Evolutionary conservation across 2,113 vertebrate species (phyloP).

Genomic region (Poeciliopsis turrubarensis): DNA sequence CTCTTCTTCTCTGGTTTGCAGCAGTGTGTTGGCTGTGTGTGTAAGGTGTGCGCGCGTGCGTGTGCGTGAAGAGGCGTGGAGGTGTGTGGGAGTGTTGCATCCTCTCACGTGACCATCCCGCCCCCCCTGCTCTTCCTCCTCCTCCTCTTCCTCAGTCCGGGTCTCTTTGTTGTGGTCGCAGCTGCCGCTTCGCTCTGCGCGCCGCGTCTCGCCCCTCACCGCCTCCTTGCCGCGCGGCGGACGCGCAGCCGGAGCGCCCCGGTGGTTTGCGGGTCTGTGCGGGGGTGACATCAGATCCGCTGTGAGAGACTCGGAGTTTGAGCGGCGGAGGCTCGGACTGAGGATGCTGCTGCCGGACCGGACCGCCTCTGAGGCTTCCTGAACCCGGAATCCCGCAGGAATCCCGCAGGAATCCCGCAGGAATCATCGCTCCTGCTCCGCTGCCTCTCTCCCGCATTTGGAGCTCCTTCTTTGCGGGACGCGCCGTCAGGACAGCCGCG

Average conservation of each 20-base stretch:
- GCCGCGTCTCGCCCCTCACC: constrained; percentile 25
- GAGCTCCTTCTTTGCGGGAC: constrained; percentile 18
- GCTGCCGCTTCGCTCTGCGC: constrained; percentile 46
- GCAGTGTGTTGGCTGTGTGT: not conserved
- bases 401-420: constrained; percentile 7
- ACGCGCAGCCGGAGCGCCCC: constrained; percentile 1
- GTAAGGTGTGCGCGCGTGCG: not conserved
- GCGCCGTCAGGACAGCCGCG: constrained; percentile 13
- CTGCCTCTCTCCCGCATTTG: not conserved
- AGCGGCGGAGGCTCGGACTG: constrained; percentile 22
- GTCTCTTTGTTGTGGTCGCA: constrained; percentile 76
- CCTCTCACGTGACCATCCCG: constrained; percentile 67
- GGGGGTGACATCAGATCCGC: not conserved
- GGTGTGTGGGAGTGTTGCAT: constrained; percentile 49
- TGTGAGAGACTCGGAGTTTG: not conserved
- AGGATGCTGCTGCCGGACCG: constrained; percentile 41
- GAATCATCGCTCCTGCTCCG: too few species aligned
- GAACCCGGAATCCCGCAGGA: constrained; percentile 19
- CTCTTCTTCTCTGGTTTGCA: not conserved
- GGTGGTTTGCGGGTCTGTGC: not conserved
- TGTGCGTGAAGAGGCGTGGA: constrained; percentile 54
- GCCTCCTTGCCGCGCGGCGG: constrained; percentile 6
- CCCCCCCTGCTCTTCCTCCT: constrained; percentile 20
- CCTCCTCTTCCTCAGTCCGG: constrained; percentile 32
- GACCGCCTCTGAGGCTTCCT: constrained; percentile 39